Base-by-base conservation (phyloP, 2,888 invertebrate genomes). In the Acronicta alni region DNA sequence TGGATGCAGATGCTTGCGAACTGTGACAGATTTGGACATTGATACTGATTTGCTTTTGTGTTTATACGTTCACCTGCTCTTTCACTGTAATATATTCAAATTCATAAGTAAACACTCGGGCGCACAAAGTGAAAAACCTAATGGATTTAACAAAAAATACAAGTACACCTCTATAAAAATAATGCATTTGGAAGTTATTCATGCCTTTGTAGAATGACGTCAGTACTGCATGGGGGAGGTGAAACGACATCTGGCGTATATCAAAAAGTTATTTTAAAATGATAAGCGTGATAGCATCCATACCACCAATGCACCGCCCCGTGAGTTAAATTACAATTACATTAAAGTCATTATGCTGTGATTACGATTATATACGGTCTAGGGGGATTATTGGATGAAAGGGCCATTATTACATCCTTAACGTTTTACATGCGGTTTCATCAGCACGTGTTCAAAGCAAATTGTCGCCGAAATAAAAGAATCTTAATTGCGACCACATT, bases 311-410 rank as follows among this genome's bases (percentile, higher is more conserved):
- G 87, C 86, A 86, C 87, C 88, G 90, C 90, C 88, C 88, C 77
- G 76, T 83, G 82, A 85, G 87, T 92, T 89, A 88, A 90, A 92
- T 88, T 89, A 88, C 89, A 91, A 91, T 89, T 89, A 87, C 88
- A 90, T 86, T 87, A 68, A 84, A 86, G 83, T 84, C 84, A 89
- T 91, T 90, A 91, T 83, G 80, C 81, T 67, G 82, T 84, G 87
- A 89, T 90, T 88, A 91, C 83, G 82, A 84, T 84, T 79, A 80
- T 64, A 75, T 78, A 64, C 57, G 37, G 14, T 48, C 18, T 61
- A 68, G 82, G 88, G 88, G 88, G 81, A 78, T 79, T 79, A 75
- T 72, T 75, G 67, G 72, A 81, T 65, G 69, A 77, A 82, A 81
- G 70, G 70, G 80, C 76, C 79, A 84, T 85, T 81, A 82, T 72